Percentiles rank a stretch among this genome's conserved stretches.
Conservation (phyloP, 2,888 invertebrate genomes). For the Amiota communis region DNA sequence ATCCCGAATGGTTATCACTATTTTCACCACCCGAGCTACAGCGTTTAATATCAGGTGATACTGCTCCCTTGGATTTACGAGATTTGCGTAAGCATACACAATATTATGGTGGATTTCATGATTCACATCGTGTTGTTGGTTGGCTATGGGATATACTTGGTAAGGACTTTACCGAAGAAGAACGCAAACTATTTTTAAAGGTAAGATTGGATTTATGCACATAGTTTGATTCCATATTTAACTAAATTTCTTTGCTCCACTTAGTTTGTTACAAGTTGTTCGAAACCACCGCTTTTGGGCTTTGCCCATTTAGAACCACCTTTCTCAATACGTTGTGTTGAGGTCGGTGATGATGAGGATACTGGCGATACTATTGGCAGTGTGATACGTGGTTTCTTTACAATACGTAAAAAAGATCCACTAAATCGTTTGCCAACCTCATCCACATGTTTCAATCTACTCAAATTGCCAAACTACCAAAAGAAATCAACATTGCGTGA, state of each 20-base stretch:
- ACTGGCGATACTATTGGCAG: conserved; percentile 87
- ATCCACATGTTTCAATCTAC: conserved; percentile 98
- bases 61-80: conserved; percentile 90
- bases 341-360: conserved; percentile 98
- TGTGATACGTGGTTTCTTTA: conserved; percentile 97
- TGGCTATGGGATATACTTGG: conserved; percentile 99
- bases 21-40: conserved; percentile 98
- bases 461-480: conserved; percentile 98
- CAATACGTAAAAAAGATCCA: conserved; percentile 95
- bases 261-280: conserved; percentile 94
- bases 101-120: conserved; percentile 99
- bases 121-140: conserved; percentile 93
- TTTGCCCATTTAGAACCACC: conserved; percentile 97
- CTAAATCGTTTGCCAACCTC: conserved; percentile 97
- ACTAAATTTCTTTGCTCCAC: neutral
- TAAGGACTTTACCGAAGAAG: conserved; percentile 93
- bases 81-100: conserved; percentile 93
- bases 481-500: conserved; percentile 95
- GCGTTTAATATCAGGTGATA: conserved; percentile 96
- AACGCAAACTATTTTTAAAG: conserved; percentile 95
- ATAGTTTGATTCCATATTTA: neutral
- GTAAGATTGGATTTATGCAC: conserved; percentile 71
- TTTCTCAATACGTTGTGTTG: conserved; percentile 98
- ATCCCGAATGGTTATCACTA: conserved; percentile 93
- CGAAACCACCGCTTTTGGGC: conserved; percentile 95